Evolutionary conservation across 2,888 invertebrate species (phyloP), one percentile per base, ranked within the genome.

Genomic region (Drosophila subquinaria): DNA sequence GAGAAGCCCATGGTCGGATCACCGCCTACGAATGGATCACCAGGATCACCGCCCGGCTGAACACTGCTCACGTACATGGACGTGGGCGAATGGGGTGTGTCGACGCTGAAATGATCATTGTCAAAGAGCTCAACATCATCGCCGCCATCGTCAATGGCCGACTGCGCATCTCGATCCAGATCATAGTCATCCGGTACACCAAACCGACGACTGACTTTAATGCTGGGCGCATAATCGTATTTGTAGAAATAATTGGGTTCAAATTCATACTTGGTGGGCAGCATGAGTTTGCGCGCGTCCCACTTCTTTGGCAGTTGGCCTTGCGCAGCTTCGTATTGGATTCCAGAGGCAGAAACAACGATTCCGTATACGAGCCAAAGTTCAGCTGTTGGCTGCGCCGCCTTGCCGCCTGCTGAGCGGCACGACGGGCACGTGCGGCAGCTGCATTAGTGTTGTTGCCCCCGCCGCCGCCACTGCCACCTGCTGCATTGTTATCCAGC

Each of bases 271-370:
- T 93, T 93, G 0, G 91, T 90, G 3, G 93, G 93, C 20, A 93
- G 67, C 60, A 91, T 90, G 0, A 92, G 74, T 53, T 93, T 93
- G 13, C 92, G 92, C 4, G 90, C 79, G 80, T 93, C 93, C 93
- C 93, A 93, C 65, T 92, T 92, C 73, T 92, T 93, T 91, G 92
- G 23, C 88, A 81, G 53, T 92, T 93, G 0, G 81, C 84, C 57
- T 91, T 92, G 8, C 91, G 91, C 33, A 81, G 48, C 59, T 92
- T 92, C 4, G 74, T 84, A 5, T 88, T 90, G 0, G 84, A 73
- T 13, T 92, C 90, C 13, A 91, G 57, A 17, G 86, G 80, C 27
- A 90, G 71, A 47, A 92, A 93, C 0, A 89, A 73, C 23, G 86
- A 88, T 33, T 92, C 92, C 8, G 90, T 85, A 20, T 76, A 85